Base-by-base conservation (phyloP, 2,113 vertebrate genomes). In the Serinus canaria region DNA sequence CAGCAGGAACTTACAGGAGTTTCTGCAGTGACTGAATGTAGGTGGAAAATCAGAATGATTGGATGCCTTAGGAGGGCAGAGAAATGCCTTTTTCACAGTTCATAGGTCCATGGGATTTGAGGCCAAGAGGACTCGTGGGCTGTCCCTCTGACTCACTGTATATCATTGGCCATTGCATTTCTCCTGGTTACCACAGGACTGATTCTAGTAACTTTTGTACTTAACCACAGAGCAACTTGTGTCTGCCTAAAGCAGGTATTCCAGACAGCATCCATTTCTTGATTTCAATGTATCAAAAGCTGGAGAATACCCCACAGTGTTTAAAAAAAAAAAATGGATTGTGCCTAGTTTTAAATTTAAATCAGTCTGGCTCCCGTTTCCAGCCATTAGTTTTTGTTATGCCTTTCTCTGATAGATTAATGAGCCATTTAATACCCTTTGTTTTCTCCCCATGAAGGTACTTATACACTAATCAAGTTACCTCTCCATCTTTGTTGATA, bases 351-450 rank as follows among this genome's bases (percentile, higher is more conserved):
- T 93, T 92, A 86, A 91, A 92, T 95, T 94, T 86, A 92, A 89
- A 91, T 94, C 85, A 83, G 67, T 30, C 78, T 86, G 84, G n/a
- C 68, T 96, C 86, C 55, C 49, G 59, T 87, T 95, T 95, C 92
- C 79, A 93, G 92, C 79, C 82, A 80, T 92, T 97, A 91, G 72
- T 92, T 96, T 95, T 90, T 96, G 93, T 94, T 95, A 88, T 86
- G 82, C 85, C 30, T 85, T 35, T 90, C 70, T 83, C 82, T 86
- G 88, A 88, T 96, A 93, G 93, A 94, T 95, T 95, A 97, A 96
- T 90, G 96, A 97, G 93, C 93, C 64, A 0, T 97, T 97, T 96
- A 96, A 95, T 95, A 92, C 64, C 83, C 79, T 93, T 88, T 95
- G 90, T 96, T 96, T 93, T 94, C 85, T 95, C 79, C 47, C 75